Evolutionary conservation across 2,797 vertebrate species (phyloP).

Genomic region (Rhinogobio ventralis): DNA sequence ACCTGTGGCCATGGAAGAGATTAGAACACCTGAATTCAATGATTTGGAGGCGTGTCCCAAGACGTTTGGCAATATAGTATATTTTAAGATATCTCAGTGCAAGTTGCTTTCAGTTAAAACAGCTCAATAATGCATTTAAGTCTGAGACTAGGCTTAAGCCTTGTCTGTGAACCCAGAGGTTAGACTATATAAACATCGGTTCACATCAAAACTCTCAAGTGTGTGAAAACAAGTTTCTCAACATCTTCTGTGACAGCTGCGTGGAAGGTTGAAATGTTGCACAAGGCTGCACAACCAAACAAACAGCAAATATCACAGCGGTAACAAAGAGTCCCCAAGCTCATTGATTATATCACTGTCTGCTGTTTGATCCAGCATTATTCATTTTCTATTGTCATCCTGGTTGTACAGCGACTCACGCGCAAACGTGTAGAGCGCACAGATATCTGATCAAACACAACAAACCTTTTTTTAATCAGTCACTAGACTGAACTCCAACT

Average conservation of each 20-base stretch:
- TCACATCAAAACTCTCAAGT: not conserved
- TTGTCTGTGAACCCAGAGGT: too few relatives aligned
- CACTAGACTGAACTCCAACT: not conserved
- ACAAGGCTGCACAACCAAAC: not conserved
- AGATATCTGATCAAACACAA: conserved; percentile 18
- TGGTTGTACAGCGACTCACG: not conserved
- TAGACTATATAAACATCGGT: not conserved
- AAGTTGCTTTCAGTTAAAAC: too few relatives aligned
- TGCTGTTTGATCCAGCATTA: conserved; percentile 7
- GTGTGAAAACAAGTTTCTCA: not conserved
- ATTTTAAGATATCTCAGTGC: too few relatives aligned
- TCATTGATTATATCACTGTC: conserved; percentile 8
- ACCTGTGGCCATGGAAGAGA: too few relatives aligned
- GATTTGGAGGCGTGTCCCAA: too few relatives aligned
- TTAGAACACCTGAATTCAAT: too few relatives aligned
- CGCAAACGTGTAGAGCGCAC: not conserved
- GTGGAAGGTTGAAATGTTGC: not conserved
- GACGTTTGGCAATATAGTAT: too few relatives aligned
- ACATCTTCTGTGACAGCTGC: not conserved
- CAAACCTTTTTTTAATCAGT: conserved; percentile 15
- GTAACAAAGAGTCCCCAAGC: conserved; percentile 9
- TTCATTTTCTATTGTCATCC: conserved; percentile 20
- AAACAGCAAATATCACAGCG: not conserved
- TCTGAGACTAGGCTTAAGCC: too few relatives aligned
- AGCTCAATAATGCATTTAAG: too few relatives aligned